Percentiles rank a stretch among this genome's conserved stretches.
Evolutionary conservation across 1,140 invertebrate species (phyloP).

Genomic region (Palaemon carinicauda): DNA sequence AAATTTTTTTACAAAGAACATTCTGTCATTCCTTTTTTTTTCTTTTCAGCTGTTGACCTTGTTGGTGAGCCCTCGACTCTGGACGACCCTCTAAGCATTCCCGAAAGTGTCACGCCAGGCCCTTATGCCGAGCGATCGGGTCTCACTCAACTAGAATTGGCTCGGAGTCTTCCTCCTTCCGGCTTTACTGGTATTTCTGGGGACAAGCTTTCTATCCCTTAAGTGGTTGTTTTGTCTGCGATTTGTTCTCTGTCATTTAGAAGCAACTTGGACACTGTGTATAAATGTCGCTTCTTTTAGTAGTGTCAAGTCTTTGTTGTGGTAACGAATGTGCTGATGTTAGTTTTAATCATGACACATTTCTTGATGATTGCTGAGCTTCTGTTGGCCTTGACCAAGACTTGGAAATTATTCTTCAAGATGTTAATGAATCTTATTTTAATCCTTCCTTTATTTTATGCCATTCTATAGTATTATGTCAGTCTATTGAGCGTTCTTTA

Average conservation of each 20-base stretch:
- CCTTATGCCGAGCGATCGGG: not conserved
- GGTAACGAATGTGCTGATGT: no score
- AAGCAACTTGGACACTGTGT: not conserved
- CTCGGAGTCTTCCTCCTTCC: conserved; percentile 14
- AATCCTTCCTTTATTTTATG: no score
- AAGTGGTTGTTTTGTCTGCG: not conserved
- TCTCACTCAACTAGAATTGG: conserved; percentile 33
- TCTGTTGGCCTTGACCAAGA: no score
- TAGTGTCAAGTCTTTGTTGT: no score
- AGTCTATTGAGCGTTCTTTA: no score
- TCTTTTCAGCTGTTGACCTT: conserved; percentile 31
- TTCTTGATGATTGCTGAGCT: no score
- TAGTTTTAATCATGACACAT: no score
- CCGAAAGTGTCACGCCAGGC: conserved; percentile 23
- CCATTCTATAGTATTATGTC: no score
- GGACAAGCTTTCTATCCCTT: not conserved
- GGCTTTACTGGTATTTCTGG: not conserved
- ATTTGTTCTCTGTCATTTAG: not conserved
- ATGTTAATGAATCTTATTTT: no score
- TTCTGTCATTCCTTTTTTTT: not conserved
- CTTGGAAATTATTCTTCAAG: no score
- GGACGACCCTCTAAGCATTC: conserved; percentile 39
- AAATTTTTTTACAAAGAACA: no score
- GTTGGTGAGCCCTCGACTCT: conserved; percentile 28
- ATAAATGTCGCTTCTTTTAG: not conserved